Base-by-base conservation (phyloP, 2,888 invertebrate genomes). In the Chaetogeoica ovagalla region DNA sequence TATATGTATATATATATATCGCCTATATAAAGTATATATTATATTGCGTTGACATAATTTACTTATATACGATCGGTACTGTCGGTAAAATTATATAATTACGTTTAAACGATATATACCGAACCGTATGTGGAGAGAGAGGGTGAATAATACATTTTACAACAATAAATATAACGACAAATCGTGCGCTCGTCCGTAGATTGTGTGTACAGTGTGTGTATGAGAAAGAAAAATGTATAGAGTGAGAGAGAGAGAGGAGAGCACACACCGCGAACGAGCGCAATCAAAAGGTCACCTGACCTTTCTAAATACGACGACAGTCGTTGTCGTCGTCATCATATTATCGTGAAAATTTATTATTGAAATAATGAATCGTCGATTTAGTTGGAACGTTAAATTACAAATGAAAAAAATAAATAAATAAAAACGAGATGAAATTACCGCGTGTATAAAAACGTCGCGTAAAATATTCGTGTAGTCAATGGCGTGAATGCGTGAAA, bases 1-100 rank as follows among this genome's bases (percentile, higher is more conserved):
- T 30, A 30, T 30, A 30, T 30, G 4, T 30, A 30, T 30, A 30
- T 30, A 30, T 30, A 30, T 30, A 30, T 30, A 30, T 30, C 1
- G 30, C 30, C n/a, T n/a, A n/a, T n/a, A n/a, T n/a, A n/a, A n/a
- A n/a, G n/a, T n/a, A n/a, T n/a, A n/a, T 17, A 63, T 63, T 63
- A 63, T 63, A 9, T 73, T 21, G n/a, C 63, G 30, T 4, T 48
- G 48, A 48, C 48, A 59, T 39, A 17, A 43, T n/a, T 43, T 43
- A 43, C 9, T 15, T 62, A 13, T 48, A 30, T 62, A 62, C 30
- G 15, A n/a, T n/a, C n/a, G 0, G 23, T 74, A 74, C 55, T 74
- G 63, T 74, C 74, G 74, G 74, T 74, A 74, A 74, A 71, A 71
- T 55, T 37, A 69, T 37, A 69, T 69, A 69, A 55, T 30, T 23